These are phyloP conservation scores for Rostratula benghalensis DNA, from an alignment of 2,113 vertebrate species.

Conservation along the genomic window DNA sequence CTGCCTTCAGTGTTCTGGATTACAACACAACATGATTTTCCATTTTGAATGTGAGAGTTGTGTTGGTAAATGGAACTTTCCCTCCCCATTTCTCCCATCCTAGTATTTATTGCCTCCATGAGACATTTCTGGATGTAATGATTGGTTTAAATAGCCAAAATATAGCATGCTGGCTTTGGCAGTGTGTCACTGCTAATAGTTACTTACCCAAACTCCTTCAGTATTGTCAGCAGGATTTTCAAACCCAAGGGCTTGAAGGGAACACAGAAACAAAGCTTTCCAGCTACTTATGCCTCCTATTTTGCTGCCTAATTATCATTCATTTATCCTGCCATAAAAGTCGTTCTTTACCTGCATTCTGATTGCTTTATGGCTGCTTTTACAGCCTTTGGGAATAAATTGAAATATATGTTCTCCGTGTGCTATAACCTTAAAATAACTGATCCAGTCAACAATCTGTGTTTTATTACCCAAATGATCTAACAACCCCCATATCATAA, in stretches of 20 bases:
- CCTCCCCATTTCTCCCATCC: fast-evolving
- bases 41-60: not conserved
- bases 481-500: not conserved
- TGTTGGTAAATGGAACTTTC: not conserved
- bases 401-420: constrained; percentile 35
- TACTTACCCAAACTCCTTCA: not conserved
- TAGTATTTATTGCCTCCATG: not conserved
- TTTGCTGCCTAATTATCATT: constrained; percentile 60
- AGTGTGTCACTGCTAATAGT: not conserved
- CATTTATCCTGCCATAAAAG: constrained; percentile 33
- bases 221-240: not conserved
- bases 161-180: not conserved
- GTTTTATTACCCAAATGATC: constrained; percentile 49
- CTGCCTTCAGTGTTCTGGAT: not conserved
- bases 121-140: not conserved
- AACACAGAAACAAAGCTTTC: constrained; percentile 5
- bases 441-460: constrained; percentile 42
- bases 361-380: constrained; percentile 61
- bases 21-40: not conserved
- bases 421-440: constrained; percentile 45
- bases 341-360: constrained; percentile 47
- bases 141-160: constrained; percentile 18
- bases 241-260: not conserved
- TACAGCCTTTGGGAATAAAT: constrained; percentile 38
- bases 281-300: not conserved